Conservation (phyloP, 1,140 invertebrate species). For the Stratiolaelaps scimitus region DNA sequence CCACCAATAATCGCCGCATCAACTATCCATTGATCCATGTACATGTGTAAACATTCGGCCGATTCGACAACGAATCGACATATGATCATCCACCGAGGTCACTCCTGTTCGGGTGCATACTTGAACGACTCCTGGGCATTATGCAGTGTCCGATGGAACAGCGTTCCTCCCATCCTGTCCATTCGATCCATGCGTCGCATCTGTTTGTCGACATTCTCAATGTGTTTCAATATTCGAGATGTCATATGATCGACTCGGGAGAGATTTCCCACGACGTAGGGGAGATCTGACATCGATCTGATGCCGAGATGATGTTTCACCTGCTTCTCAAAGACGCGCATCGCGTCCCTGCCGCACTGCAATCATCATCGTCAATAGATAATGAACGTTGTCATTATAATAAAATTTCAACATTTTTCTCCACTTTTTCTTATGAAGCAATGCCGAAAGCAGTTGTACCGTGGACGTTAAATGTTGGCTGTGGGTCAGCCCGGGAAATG, state of each 20-base stretch:
- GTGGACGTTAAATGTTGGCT: no score
- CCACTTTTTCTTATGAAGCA: no score
- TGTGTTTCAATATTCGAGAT: constrained; percentile 10
- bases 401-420: no score
- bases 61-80: not conserved
- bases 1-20: no score
- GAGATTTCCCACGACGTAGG: constrained; percentile 8
- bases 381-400: no score
- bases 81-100: no score
- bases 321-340: constrained; percentile 13
- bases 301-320: constrained; percentile 18
- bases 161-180: not conserved
- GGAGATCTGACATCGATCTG: not conserved
- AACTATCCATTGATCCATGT: not conserved
- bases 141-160: constrained; percentile 16
- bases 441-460: no score
- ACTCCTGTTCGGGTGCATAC: not conserved
- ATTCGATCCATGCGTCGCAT: constrained; percentile 24
- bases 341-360: constrained; percentile 7
- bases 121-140: constrained; percentile 19
- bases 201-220: constrained; percentile 22
- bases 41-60: not conserved
- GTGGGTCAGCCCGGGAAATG: no score
- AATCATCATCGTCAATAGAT: no score
- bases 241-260: constrained; percentile 18